Evolutionary conservation across 2,113 vertebrate genomes (phyloP).

Genomic region (Leuciscus idus): DNA sequence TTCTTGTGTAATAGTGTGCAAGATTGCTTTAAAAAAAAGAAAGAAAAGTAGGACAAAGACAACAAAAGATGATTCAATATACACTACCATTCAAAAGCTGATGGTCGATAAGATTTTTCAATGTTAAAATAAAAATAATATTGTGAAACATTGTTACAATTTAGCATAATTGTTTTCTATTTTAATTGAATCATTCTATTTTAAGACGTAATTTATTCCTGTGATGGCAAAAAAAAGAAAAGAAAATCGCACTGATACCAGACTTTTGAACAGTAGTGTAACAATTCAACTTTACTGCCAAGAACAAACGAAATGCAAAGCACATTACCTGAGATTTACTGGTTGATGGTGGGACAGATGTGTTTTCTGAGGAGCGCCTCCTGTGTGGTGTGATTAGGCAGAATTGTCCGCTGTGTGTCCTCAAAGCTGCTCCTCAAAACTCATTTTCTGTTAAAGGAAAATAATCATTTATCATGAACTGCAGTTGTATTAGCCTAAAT

Average conservation of each 20-base stretch:
- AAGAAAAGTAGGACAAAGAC: background rate
- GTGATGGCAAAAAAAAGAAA: background rate
- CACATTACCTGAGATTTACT: constrained; percentile 62
- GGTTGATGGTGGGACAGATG: constrained; percentile 52
- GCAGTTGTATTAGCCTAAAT: constrained; percentile 6
- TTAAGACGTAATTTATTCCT: background rate
- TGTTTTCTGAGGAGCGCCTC: constrained; percentile 57
- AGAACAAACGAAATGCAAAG: background rate
- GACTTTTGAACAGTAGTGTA: background rate
- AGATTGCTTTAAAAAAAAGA: too few relatives aligned
- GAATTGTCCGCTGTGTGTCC: constrained; percentile 59
- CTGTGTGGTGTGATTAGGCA: constrained; percentile 65
- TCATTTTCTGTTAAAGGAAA: constrained; percentile 81
- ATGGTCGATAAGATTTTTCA: background rate
- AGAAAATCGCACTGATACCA: background rate
- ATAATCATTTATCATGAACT: constrained; percentile 8
- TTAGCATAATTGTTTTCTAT: background rate
- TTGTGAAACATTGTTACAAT: background rate
- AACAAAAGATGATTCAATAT: background rate
- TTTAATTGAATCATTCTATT: background rate
- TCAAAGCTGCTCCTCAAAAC: constrained; percentile 79
- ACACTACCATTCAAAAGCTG: background rate
- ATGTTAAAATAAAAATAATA: background rate
- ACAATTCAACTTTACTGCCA: background rate
- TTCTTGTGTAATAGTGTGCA: background rate